phyloP scores from a whole-genome alignment of 1,140 invertebrate genomes.

The Ctenoplectra terminalis region DNA sequence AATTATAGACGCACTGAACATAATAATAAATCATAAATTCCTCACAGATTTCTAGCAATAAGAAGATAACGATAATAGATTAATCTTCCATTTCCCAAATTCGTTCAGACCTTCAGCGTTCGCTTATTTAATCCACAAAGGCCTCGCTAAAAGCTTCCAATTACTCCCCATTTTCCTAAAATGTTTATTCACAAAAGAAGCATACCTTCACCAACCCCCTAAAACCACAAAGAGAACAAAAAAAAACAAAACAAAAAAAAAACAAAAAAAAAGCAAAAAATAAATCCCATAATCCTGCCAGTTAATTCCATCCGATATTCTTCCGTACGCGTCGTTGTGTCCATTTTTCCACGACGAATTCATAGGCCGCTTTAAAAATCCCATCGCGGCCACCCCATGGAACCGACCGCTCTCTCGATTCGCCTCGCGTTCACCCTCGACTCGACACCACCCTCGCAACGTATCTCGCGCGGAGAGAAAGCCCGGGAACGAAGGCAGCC shows the following conservation, averaged over 20 bases:
- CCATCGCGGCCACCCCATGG: not conserved
- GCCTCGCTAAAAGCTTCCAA: too few relatives aligned
- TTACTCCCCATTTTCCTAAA: not conserved
- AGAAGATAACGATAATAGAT: too few relatives aligned
- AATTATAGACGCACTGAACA: too few relatives aligned
- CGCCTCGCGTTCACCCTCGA: not conserved
- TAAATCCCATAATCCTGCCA: not conserved
- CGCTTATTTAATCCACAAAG: too few relatives aligned
- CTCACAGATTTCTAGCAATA: too few relatives aligned
- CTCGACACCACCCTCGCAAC: not conserved
- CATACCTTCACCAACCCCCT: not conserved
- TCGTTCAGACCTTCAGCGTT: too few relatives aligned
- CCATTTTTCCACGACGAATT: not conserved
- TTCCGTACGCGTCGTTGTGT: not conserved
- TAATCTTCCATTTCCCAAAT: too few relatives aligned
- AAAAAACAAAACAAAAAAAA: not conserved
- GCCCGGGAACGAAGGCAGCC: not conserved
- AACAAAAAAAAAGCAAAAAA: not conserved
- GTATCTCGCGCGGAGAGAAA: not conserved
- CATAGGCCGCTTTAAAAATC: not conserved
- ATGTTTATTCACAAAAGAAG: not conserved
- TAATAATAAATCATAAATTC: too few relatives aligned
- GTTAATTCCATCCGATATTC: not conserved
- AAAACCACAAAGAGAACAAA: too few relatives aligned
- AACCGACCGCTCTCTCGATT: not conserved